Conservation (phyloP, 2,888 invertebrate species). For the Chydorus sphaericus region DNA sequence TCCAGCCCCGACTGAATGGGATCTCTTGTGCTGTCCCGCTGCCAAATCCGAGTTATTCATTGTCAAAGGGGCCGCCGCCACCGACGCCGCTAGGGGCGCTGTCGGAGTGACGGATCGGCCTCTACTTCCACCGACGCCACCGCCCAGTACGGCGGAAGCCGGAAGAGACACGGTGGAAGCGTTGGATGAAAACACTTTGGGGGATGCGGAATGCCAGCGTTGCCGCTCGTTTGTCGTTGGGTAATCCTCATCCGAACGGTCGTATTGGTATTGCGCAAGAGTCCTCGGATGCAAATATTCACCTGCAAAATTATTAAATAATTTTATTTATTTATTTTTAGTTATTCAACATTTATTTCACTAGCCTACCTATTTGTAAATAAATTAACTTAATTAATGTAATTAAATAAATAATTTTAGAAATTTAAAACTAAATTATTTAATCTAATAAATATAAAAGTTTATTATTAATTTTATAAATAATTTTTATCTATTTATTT, state of each 20-base stretch:
- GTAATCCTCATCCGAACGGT: constrained; percentile 19
- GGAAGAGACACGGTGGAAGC: constrained; percentile 64
- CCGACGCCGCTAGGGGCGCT: constrained; percentile 58
- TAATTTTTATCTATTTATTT: too few relatives aligned
- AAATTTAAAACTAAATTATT: too few relatives aligned
- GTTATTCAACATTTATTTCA: too few relatives aligned
- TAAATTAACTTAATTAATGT: too few relatives aligned
- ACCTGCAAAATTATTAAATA: too few relatives aligned
- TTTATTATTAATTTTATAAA: too few relatives aligned
- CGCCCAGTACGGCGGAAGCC: constrained; percentile 60
- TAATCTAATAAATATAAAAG: too few relatives aligned
- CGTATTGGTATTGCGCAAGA: constrained; percentile 23
- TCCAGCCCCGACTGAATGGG: constrained; percentile 9
- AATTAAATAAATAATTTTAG: too few relatives aligned
- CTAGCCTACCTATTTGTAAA: too few relatives aligned
- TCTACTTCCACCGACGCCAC: too few relatives aligned
- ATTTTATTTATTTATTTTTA: too few relatives aligned
- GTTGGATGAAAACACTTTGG: constrained; percentile 67
- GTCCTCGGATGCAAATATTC: constrained; percentile 14
- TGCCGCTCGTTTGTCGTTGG: not conserved
- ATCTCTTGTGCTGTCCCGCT: constrained; percentile 8
- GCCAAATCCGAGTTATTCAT: not conserved
- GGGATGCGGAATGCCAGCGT: constrained; percentile 33
- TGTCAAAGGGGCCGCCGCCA: constrained; percentile 33
- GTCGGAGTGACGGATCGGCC: constrained; percentile 15